Evolutionary conservation across 2,113 vertebrate genomes (phyloP).

Genomic region (Phycodurus eques): DNA sequence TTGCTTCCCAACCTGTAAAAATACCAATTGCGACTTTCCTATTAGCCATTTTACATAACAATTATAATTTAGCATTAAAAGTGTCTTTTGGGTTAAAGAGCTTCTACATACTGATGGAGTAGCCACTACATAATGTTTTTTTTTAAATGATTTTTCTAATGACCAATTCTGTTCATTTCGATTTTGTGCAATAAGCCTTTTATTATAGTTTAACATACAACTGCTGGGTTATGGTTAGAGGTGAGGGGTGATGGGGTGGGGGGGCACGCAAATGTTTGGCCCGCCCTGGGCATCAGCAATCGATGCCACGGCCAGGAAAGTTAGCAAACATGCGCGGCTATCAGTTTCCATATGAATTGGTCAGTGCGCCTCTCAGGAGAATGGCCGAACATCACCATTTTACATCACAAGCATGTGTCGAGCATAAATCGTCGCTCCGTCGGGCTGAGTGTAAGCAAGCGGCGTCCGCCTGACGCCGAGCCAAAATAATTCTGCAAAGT

Average conservation of each 20-base stretch:
- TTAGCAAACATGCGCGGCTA: background rate
- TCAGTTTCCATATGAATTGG: background rate
- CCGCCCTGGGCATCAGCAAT: background rate
- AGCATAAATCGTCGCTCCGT: background rate
- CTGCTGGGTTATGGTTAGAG: background rate
- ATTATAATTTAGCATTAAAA: too few species aligned
- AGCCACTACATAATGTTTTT: too few species aligned
- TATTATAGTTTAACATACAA: background rate
- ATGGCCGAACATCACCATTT: background rate
- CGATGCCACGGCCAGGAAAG: background rate
- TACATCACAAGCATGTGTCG: background rate
- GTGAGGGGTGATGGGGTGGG: too few species aligned
- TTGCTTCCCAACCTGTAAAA: too few species aligned
- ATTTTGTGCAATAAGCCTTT: background rate
- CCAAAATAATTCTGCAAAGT: conserved; percentile 2
- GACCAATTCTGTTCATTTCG: too few species aligned
- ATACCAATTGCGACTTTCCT: too few species aligned
- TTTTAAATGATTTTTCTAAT: too few species aligned
- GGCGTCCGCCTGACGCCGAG: background rate
- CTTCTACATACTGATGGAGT: too few species aligned
- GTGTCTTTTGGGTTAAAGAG: too few species aligned
- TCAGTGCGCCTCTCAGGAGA: background rate
- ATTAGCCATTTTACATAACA: too few species aligned
- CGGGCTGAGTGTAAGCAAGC: background rate
- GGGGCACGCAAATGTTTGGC: background rate